phyloP scores from a whole-genome alignment of 2,113 vertebrate genomes.

The Callocephalon fimbriatum region DNA sequence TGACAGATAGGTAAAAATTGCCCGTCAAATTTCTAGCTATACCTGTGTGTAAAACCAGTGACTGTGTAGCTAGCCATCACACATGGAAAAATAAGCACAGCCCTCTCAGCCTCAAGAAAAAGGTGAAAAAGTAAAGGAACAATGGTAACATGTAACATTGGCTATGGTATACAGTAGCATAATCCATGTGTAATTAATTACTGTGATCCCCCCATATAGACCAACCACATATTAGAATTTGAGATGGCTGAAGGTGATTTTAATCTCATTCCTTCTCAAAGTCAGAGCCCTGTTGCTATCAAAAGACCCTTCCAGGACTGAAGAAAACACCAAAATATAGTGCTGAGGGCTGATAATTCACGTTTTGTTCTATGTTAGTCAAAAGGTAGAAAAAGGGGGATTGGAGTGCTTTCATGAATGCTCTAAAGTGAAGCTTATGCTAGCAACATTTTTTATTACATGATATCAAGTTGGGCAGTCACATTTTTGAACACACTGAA shows the following conservation, averaged over 20 bases:
- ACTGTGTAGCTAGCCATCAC: background rate
- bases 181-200: background rate
- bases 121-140: background rate
- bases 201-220: background rate
- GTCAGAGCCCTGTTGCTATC: background rate
- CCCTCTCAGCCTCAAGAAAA: background rate
- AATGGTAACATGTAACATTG: accelerated
- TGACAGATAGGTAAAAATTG: background rate
- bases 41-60: background rate
- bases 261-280: background rate
- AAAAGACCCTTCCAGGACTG: background rate
- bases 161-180: background rate
- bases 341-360: background rate
- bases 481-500: background rate
- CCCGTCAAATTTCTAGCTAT: background rate
- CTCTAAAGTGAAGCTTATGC: background rate
- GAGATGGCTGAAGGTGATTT: background rate
- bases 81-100: background rate
- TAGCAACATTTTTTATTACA: background rate
- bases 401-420: background rate
- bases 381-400: background rate
- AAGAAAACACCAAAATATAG: background rate
- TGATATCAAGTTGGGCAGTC: background rate
- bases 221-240: background rate
- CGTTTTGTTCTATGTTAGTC: background rate